Evolutionary conservation across 2,113 vertebrate genomes (phyloP), one percentile per base, ranked within the genome.

Genomic region (Istiophorus platypterus): DNA sequence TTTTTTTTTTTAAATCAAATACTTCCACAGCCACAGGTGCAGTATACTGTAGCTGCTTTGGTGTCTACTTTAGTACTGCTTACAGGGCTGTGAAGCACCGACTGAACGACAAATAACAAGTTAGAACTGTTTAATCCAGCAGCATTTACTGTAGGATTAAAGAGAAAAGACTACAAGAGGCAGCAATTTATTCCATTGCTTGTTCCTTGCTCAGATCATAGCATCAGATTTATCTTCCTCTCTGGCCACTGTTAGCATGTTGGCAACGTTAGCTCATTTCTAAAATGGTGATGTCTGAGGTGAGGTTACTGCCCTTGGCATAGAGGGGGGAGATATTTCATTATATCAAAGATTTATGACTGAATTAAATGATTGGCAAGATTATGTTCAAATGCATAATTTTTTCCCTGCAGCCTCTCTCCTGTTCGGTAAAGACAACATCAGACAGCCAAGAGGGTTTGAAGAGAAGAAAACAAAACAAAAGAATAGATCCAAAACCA

Each of bases 1-100:
- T 76, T 57, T 58, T n/a, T 61, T 54, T 64, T 76, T 57, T 58
- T n/a, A 61, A 47, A 72, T 67, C 41, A 66, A 24, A 72, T 56
- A 56, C 58, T 61, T 66, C 27, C 56, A 64, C 15, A 81, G 29
- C 76, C 51, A 34, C 34, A 37, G 56, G 18, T 39, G 52, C 29
- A 56, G 52, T 39, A 39, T 39, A 42, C 7, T 31, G 13, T 41
- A 61, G 39, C 26, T 64, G 49, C 39, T 66, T 62, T 39, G 59
- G 37, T 84, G 51, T 77, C 51, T 61, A 69, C 34, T 34, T 13
- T 42, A 72, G 18, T 45, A 17, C 18, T 75, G 17, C 18, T 34
- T 29, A 57, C 69, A 18, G 29, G 47, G 61, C 17, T 83, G 15
- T 27, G 22, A 63, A 41, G 13, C 18, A 24, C 31, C 14, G 54